Evolutionary conservation across 2,888 invertebrate genomes (phyloP).

Genomic region (Bombylius discolor): DNA sequence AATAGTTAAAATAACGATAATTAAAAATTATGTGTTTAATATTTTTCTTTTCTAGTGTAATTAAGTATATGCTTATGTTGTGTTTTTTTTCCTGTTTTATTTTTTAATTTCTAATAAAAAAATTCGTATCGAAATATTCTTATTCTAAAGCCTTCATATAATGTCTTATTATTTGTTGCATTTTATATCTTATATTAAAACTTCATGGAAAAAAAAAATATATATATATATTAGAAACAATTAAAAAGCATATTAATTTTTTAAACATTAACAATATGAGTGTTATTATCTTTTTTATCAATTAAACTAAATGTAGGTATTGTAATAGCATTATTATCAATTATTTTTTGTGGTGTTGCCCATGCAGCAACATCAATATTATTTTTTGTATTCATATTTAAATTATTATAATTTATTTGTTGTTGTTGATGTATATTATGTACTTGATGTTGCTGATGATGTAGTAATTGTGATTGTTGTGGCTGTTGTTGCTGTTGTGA

Average conservation of each 20-base stretch:
- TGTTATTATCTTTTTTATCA: constrained; percentile 9
- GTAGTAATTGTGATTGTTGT: not conserved
- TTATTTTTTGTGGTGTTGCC: not conserved
- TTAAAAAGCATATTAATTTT: not conserved
- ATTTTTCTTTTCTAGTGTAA: too few relatives aligned
- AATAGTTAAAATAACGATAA: not conserved
- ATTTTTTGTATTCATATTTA: too few relatives aligned
- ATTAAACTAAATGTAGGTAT: not conserved
- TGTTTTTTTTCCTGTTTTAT: too few relatives aligned
- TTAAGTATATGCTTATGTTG: too few relatives aligned
- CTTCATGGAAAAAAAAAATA: not conserved
- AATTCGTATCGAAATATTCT: too few relatives aligned
- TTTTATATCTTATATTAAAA: too few relatives aligned
- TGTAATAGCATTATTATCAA: not conserved
- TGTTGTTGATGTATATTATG: too few relatives aligned
- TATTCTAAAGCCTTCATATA: too few relatives aligned
- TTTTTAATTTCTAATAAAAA: too few relatives aligned
- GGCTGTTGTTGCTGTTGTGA: not conserved
- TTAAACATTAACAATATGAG: constrained; percentile 13
- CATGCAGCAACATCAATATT: constrained; percentile 5
- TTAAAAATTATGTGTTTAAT: not conserved
- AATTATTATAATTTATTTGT: too few relatives aligned
- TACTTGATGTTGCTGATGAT: not conserved
- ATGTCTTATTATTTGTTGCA: too few relatives aligned
- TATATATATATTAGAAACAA: not conserved